Base-by-base conservation (phyloP, 2,888 invertebrate species). In the Myopa testacea region DNA sequence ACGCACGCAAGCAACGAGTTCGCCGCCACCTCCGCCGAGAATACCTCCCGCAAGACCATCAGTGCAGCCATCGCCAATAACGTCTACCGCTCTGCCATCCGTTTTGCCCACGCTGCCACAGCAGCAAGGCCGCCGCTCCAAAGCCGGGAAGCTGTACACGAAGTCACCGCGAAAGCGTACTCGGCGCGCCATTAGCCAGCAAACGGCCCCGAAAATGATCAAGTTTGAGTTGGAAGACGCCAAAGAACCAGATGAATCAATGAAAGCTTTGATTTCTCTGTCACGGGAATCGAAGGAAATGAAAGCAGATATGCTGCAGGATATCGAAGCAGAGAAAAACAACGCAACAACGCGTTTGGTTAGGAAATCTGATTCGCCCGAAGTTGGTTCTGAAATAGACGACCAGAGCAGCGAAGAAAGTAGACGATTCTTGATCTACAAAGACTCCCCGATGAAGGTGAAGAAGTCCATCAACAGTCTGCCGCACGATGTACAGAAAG, bases 181-280 rank as follows among this genome's bases (percentile, higher is more conserved):
- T 0, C 75, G 60, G 4, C 63, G 80, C n/a, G 76, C 79, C 3
- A 12, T 77, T 0, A 12, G 37, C 26, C 16, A 16, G 4, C 68
- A 37, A 10, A 72, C 80, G 4, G 77, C 81, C 6, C 82, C 84
- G 4, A 82, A 87, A 45, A 81, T 87, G 77, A 82, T 89, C 12
- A 87, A 87, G 79, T 89, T 89, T 75, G 88, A 89, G 78, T n/a
- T 89, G 40, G 78, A 84, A 0, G 89, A 89, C 81, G 89, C 88
- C 14, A 89, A 87, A 78, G 81, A 83, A 14, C 84, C 86, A 0
- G 81, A 84, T 69, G 79, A 77, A 7, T 75, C 78, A 2, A 78
- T 82, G 8, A 83, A 79, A 78, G 68, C 78, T 6, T 78, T 86
- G 63, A 80, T 84, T 5, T 63, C 81, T 16, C 60, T 69, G 7